Evolutionary conservation across 2,797 vertebrate genomes (phyloP), one percentile per base, ranked within the genome.

Genomic region (Coracias cyanogaster): DNA sequence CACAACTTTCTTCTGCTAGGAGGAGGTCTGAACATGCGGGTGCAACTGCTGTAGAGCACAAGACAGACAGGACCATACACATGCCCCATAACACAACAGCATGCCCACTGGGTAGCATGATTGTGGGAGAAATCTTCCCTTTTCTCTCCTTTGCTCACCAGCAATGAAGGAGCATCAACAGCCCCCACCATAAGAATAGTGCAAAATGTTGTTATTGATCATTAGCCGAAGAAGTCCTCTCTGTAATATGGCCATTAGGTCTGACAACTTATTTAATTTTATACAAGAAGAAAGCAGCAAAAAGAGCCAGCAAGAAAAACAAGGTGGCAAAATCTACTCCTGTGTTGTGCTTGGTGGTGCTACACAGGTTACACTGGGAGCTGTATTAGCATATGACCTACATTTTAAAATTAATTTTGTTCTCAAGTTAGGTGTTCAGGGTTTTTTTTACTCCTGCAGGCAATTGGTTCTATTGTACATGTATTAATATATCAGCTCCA

Each of bases 361-460:
- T 90, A 73, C 58, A 71, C 81, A 77, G 90, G 91, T 96, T 95
- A 92, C 60, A 26, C 14, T 87, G 91, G 88, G 88, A 97, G 41
- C 81, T 4, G 18, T 43, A 95, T 96, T 96, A 97, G 86, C 96
- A 95, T 97, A 96, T 81, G 96, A 95, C 96, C 96, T 96, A 97
- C 88, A 94, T 96, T 97, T 94, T 86, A 10, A 94, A 95, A 96
- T 94, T 83, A 94, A 94, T 96, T 96, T 96, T 87, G 70, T 88
- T 95, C 95, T 96, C 91, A 80, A 89, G 90, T 96, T 94, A 92
- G 90, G 86, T 94, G 86, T 90, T 95, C 77, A 58, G 90, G 62
- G 21, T 60, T 90, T 87, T 87, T 18, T 81, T 73, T 14, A 37
- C 65, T 94, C 86, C 94, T 96, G 82, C 62, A 89, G 91, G 95